Percentiles rank a stretch among this genome's conserved stretches.
Conservation (phyloP, 2,797 vertebrate genomes). For the Lepilemur ruficaudatus region DNA sequence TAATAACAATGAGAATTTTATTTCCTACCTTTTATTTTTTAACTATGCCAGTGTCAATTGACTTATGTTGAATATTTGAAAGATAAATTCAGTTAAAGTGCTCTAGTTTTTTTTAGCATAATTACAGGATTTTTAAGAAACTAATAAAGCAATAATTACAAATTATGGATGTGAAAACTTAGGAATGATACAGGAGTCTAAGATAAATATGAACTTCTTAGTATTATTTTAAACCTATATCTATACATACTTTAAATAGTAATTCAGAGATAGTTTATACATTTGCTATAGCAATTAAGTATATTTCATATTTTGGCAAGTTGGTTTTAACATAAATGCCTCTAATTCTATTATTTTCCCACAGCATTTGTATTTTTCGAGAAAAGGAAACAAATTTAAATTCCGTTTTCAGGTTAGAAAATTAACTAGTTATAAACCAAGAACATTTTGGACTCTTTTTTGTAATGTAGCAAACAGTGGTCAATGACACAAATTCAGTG, state of each 20-base stretch:
- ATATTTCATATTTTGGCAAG: neutral
- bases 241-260: constrained; percentile 2
- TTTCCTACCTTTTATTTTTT: constrained; percentile 13
- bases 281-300: neutral
- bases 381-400: constrained; percentile 39
- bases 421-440: neutral
- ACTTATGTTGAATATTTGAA: constrained; percentile 16
- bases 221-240: neutral
- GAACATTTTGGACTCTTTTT: neutral
- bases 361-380: neutral
- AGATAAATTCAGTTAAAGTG: neutral
- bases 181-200: neutral
- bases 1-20: constrained; percentile 16
- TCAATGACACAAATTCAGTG: neutral
- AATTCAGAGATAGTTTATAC: neutral
- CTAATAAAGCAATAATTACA: neutral
- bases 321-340: constrained; percentile 7
- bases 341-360: constrained; percentile 27
- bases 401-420: constrained; percentile 22
- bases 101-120: neutral
- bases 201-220: neutral
- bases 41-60: neutral
- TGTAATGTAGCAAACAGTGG: neutral
- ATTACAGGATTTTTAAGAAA: constrained; percentile 45
- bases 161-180: neutral